Percentiles rank a stretch among this genome's conserved stretches.
phyloP scores from a whole-genome alignment of 2,113 vertebrate genomes.

The Piaya cayana region DNA sequence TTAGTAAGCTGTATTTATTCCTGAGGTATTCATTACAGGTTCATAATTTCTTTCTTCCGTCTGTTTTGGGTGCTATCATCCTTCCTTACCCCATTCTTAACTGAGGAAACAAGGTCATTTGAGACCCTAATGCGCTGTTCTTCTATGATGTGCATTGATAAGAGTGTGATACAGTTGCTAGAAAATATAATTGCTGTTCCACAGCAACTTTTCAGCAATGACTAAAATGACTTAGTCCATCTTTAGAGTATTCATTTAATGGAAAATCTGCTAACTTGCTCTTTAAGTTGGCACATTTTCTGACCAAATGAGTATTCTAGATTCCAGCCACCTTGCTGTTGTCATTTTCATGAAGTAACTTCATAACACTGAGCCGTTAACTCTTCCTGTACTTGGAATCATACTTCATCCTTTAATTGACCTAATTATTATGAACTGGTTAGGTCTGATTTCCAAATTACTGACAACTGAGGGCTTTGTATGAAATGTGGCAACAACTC shows the following conservation, averaged over 20 bases:
- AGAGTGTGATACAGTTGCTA: neutral
- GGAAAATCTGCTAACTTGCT: neutral
- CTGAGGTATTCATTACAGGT: neutral
- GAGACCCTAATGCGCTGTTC: neutral
- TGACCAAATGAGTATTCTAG: neutral
- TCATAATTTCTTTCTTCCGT: neutral
- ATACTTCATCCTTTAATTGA: neutral
- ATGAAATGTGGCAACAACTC: neutral
- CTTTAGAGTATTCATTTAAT: neutral
- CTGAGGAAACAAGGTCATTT: neutral
- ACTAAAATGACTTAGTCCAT: neutral
- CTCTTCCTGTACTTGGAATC: neutral
- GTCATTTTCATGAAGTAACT: neutral
- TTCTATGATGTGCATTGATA: neutral
- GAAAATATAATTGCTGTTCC: constrained; percentile 1
- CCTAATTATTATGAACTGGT: neutral
- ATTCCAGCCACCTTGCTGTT: neutral
- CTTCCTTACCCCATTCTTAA: neutral
- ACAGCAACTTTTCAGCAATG: neutral
- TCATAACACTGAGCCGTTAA: neutral
- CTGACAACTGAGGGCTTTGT: neutral
- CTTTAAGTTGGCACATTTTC: neutral
- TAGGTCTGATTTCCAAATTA: neutral
- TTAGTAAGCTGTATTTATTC: neutral
- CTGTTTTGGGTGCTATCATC: neutral